Percentiles rank a stretch among this genome's conserved stretches.
These are phyloP conservation scores for Aculops lycopersici DNA, from an alignment of 1,140 invertebrate genomes.

Conservation along the genomic window DNA sequence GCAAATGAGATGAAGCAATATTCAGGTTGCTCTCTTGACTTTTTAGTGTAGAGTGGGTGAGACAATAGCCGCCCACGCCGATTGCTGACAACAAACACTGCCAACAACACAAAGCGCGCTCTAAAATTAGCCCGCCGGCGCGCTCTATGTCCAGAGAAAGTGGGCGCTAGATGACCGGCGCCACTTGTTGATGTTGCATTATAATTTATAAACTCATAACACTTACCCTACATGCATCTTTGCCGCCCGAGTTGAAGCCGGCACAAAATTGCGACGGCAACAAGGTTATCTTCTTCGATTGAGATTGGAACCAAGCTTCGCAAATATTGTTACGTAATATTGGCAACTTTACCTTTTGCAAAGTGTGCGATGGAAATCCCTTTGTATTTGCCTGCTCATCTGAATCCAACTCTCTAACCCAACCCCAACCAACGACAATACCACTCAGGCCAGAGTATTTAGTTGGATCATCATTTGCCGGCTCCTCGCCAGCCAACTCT, in stretches of 20 bases:
- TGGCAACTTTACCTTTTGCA: slow-evolving; percentile 43
- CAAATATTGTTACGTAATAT: slow-evolving; percentile 37
- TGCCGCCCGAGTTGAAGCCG: slow-evolving; percentile 14
- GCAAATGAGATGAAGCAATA: not conserved
- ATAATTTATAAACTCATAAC: not conserved
- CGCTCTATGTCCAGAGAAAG: not conserved
- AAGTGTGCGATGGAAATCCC: slow-evolving; percentile 7
- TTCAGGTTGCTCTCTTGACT: no score
- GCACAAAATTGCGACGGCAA: slow-evolving; percentile 14
- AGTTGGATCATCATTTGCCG: not conserved
- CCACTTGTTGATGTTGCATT: not conserved
- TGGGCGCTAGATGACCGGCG: not conserved
- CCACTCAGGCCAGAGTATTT: not conserved
- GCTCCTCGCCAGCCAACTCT: no score
- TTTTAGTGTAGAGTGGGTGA: no score
- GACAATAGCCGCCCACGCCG: not conserved
- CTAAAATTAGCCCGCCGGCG: not conserved
- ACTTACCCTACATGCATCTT: slow-evolving; percentile 16
- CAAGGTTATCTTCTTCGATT: slow-evolving; percentile 7
- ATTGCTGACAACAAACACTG: not conserved
- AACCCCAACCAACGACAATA: slow-evolving; percentile 8
- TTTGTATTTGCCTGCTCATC: not conserved
- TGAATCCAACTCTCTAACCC: slow-evolving; percentile 1
- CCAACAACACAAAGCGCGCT: not conserved
- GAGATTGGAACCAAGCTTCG: slow-evolving; percentile 35